Evolutionary conservation across 53 echinoderm and acorn worm species (phyloP), one percentile per base, ranked within the genome.

Genomic region (Actinopyga echinites): DNA sequence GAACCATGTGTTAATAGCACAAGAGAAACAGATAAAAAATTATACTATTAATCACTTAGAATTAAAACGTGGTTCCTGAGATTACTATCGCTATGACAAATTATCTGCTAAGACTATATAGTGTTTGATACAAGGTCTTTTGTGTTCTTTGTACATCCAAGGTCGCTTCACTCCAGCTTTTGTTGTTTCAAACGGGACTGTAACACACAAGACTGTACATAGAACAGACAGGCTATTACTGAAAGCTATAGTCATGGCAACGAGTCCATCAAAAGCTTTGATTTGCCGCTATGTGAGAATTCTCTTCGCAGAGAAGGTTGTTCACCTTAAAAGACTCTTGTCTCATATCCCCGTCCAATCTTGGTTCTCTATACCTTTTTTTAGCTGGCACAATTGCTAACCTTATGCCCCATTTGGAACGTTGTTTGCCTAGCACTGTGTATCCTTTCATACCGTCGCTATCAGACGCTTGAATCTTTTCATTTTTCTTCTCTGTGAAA

Each of bases 361-460:
- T 44, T 23, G n/a, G 34, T 40, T 30, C 31, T 23, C 1, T 66
- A 71, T 42, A 42, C 71, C 40, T 71, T 71, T 26, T n/a, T 71
- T 71, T 71, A 40, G 71, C 71, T 44, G 37, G 44, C 71, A 71
- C 44, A 71, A 71, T 71, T 71, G 40, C 20, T 22, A 25, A 71
- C 71, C 42, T 71, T 71, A 40, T 71, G 71, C 44, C 24, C 71
- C n/a, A 71, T 71, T 71, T 71, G 33, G 15, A 49, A 15, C 49
- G 17, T 17, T 49, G 15, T 49, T 49, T 49, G 17, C 49, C 13
- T 17, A 6, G 17, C 3, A 49, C 49, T 49, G n/a, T 15, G 49
- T 49, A 49, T 49, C 7, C 49, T 49, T 49, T 49, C 15, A 49
- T 49, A 49, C 17, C 49, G 49, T 49, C 49, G 15, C 49, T 49